phyloP scores from a whole-genome alignment of 2,113 vertebrate species.

The Grantiella picta region DNA sequence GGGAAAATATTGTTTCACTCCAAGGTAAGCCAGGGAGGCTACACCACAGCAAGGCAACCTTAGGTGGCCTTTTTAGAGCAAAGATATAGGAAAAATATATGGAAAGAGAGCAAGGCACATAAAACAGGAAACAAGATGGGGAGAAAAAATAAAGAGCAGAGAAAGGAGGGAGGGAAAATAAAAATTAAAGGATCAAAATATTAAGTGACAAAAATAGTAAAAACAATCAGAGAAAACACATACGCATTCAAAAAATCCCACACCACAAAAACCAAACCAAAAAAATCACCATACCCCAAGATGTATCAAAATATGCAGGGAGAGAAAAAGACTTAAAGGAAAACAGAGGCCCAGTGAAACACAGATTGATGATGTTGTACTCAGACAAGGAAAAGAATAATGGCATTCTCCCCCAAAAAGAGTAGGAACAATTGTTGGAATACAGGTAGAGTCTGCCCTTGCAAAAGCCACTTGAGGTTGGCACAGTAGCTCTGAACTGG shows the following conservation, averaged over 20 bases:
- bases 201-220: background rate
- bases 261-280: background rate
- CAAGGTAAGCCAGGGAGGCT: slow-evolving; percentile 19
- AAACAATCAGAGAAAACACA: background rate
- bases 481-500: background rate
- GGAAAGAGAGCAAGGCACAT: background rate
- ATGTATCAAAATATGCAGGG: background rate
- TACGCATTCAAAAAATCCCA: background rate
- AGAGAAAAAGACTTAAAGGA: background rate
- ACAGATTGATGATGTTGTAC: background rate
- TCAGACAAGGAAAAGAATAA: background rate
- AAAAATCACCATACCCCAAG: background rate
- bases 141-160: background rate
- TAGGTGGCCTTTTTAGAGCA: slow-evolving; percentile 25
- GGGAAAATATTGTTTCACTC: slow-evolving; percentile 45
- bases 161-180: background rate
- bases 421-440: background rate
- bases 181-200: background rate
- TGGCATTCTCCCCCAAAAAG: background rate
- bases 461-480: background rate
- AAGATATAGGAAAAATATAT: background rate
- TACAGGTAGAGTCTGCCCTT: background rate
- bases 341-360: background rate
- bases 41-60: slow-evolving; percentile 13
- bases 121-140: background rate